phyloP scores from a whole-genome alignment of 1,140 invertebrate species.

The Drosophila grimshawi region DNA sequence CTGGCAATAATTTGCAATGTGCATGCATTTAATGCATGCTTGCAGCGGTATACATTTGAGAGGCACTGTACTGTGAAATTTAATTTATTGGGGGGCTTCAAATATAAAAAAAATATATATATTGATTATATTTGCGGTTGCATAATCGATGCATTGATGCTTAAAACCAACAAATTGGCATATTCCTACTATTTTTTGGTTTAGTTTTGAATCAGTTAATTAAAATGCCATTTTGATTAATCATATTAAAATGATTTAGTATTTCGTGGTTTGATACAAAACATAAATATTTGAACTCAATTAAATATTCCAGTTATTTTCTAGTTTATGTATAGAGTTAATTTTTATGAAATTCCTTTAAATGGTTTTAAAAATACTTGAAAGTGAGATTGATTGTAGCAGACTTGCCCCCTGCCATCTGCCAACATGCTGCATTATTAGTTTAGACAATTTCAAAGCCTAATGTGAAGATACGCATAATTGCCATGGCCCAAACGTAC shows the following conservation, averaged over 20 bases:
- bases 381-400: not conserved
- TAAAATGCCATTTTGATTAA: not conserved
- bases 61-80: constrained; percentile 47
- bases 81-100: constrained; percentile 28
- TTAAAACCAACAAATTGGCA: not conserved
- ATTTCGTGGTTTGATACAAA: no score
- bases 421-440: constrained; percentile 14
- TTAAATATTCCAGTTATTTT: no score
- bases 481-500: constrained; percentile 1
- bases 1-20: constrained; percentile 9
- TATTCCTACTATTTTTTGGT: not conserved
- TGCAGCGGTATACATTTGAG: constrained; percentile 16
- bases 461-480: constrained; percentile 22
- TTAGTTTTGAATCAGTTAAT: constrained; percentile 1
- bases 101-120: not conserved
- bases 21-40: not conserved
- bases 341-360: not conserved
- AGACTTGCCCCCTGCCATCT: constrained; percentile 16
- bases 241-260: no score
- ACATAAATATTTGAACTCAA: no score
- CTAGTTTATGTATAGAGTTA: no score
- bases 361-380: not conserved
- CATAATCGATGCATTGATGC: no score
- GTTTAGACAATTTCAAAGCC: constrained; percentile 23
- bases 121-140: constrained; percentile 2